Evolutionary conservation across 2,797 vertebrate genomes (phyloP).

Genomic region (Girardinus metallicus): DNA sequence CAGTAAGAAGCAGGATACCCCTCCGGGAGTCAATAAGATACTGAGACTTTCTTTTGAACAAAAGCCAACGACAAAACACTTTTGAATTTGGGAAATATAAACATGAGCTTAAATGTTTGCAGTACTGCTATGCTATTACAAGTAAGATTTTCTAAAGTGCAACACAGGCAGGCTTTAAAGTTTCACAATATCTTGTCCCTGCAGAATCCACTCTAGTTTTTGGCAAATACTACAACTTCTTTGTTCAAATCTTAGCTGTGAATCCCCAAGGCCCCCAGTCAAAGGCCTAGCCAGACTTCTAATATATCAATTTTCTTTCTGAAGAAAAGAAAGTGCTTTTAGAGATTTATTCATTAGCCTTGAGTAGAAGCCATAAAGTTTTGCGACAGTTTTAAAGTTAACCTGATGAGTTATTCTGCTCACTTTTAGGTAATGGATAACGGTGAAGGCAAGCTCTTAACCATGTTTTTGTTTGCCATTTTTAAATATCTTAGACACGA

Average conservation of each 20-base stretch:
- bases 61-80: constrained; percentile 14
- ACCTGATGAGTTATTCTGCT: constrained; percentile 16
- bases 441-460: background rate
- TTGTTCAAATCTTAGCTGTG: constrained; percentile 34
- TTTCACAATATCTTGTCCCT: constrained; percentile 15
- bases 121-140: background rate
- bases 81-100: constrained; percentile 8
- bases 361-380: constrained; percentile 22
- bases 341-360: constrained; percentile 23
- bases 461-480: background rate
- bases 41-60: constrained; percentile 36
- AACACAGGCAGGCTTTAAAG: constrained; percentile 24
- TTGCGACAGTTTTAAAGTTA: constrained; percentile 16
- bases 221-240: constrained; percentile 30
- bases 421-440: constrained; percentile 21
- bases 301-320: constrained; percentile 40
- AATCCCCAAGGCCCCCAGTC: constrained; percentile 13
- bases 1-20: constrained; percentile 34
- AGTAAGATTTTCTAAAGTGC: constrained; percentile 34
- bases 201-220: constrained; percentile 20
- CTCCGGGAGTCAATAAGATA: constrained; percentile 28
- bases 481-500: background rate
- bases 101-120: constrained; percentile 17
- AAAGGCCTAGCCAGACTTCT: constrained; percentile 36
- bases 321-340: constrained; percentile 35